Evolutionary conservation across 2,888 invertebrate species (phyloP).

Genomic region (Oconnorella tubifera): DNA sequence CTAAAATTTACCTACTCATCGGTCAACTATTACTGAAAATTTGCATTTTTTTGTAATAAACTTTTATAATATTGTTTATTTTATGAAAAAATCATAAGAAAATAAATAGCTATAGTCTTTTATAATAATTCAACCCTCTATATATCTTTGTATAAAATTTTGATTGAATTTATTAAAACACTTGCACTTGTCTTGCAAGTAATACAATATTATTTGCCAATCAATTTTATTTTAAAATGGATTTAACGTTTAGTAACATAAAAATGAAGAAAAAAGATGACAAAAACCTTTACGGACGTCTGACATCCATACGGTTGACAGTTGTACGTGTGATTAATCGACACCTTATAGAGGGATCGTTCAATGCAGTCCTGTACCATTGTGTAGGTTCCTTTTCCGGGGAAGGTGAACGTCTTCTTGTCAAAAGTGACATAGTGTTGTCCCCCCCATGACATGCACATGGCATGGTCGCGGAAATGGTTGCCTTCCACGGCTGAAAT

Average conservation of each 20-base stretch:
- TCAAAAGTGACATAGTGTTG: conserved; percentile 34
- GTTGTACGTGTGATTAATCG: conserved; percentile 31
- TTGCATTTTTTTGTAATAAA: too few species aligned
- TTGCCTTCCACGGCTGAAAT: conserved; percentile 22
- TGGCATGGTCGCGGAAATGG: conserved; percentile 19
- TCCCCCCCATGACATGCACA: conserved; percentile 25
- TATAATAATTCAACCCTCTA: too few species aligned
- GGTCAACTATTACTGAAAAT: background rate
- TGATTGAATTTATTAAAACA: too few species aligned
- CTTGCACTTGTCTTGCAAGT: too few species aligned
- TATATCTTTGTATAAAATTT: too few species aligned
- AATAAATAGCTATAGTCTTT: too few species aligned
- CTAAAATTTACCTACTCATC: background rate
- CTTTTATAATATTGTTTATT: too few species aligned
- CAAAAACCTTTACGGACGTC: conserved; percentile 28
- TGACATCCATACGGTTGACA: conserved; percentile 24
- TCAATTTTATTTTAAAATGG: conserved; percentile 13
- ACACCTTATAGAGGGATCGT: conserved; percentile 25
- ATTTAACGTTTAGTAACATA: conserved; percentile 20
- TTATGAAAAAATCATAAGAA: too few species aligned
- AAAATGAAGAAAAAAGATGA: background rate
- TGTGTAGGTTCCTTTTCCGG: conserved; percentile 30
- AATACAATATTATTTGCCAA: too few species aligned
- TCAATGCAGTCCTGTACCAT: conserved; percentile 32
- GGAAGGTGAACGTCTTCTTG: conserved; percentile 25